A percentile compares a stretch with the other conserved stretches of the same genome.
These are phyloP conservation scores for Leptarthrus brevirostris DNA, from an alignment of 2,888 invertebrate genomes.

Conservation along the genomic window DNA sequence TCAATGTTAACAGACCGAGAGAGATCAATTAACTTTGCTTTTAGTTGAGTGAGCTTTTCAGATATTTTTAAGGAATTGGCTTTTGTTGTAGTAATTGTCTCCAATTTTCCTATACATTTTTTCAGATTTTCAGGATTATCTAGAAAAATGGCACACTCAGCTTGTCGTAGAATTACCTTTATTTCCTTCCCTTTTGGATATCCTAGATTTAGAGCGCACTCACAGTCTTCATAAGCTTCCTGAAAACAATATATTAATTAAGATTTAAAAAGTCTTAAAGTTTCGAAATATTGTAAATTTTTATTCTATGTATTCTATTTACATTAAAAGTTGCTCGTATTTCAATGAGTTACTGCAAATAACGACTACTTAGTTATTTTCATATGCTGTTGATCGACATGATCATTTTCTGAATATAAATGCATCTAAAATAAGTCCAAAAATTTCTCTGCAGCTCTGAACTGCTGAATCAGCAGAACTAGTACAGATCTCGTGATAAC, in stretches of 20 bases:
- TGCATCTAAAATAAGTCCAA: too few relatives aligned
- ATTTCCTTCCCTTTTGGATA: conserved; percentile 49
- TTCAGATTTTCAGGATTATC: conserved; percentile 35
- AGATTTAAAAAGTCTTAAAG: too few relatives aligned
- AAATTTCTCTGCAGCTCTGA: too few relatives aligned
- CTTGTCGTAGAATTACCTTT: conserved; percentile 49
- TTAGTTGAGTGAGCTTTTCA: neutral
- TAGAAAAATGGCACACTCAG: conserved; percentile 32
- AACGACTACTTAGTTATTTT: too few relatives aligned
- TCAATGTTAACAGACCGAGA: neutral
- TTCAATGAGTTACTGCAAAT: too few relatives aligned
- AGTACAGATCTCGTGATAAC: too few relatives aligned
- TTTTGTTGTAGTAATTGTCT: neutral
- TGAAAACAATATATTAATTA: conserved; percentile 20
- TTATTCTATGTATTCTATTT: too few relatives aligned
- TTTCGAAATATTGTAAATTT: too few relatives aligned
- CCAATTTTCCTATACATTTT: conserved; percentile 10
- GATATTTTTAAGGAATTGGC: neutral
- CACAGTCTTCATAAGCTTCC: conserved; percentile 55
- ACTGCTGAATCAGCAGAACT: too few relatives aligned
- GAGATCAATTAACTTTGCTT: neutral
- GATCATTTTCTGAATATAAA: too few relatives aligned
- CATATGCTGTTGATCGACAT: too few relatives aligned
- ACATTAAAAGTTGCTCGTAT: too few relatives aligned
- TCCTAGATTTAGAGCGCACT: conserved; percentile 46